Evolutionary conservation across 2,797 vertebrate genomes (phyloP), one percentile per base, ranked within the genome.

Genomic region (Centropyge bicolor): DNA sequence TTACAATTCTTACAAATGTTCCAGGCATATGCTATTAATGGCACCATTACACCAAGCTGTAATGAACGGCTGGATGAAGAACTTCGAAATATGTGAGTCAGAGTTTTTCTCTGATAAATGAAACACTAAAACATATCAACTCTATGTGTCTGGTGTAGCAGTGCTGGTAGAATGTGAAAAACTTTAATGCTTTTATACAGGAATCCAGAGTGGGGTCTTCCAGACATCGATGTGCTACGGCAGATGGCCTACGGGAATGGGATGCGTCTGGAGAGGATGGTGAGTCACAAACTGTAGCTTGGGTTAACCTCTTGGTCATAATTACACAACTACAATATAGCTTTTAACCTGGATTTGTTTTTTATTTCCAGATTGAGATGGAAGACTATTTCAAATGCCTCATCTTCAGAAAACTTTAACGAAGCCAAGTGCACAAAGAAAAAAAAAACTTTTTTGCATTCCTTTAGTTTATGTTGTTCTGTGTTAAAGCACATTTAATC

Each of bases 151-250:
- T 46, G 9, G 14, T 48, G 27, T 31, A 24, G 40, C 8, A 41
- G 11, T 24, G 6, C 35, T 60, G 11, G 24, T 5, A 17, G 10
- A 13, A 3, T 45, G 12, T 38, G 22, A 51, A 49, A 63, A 11
- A 46, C 8, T 14, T 6, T 45, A 8, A 48, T 51, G 56, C n/a
- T 78, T 55, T 45, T 20, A 10, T 9, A 55, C 79, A 96, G 94
- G 72, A 96, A 96, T 81, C 91, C 93, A 73, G 95, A 95, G 24
- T 95, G 94, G 94, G 94, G 95, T 51, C 95, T 95, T 73, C 90
- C 93, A 46, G 95, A 96, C 56, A 85, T 95, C 0, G 93, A 95
- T 4, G 93, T 95, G n/a, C 91, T 96, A 63, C 92, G 94, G 85
- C 94, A 95, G 78, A 52, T 94, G 69, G 94, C 93, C 22, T 95